Percentiles rank a stretch among this genome's conserved stretches.
Conservation (phyloP, 2,888 invertebrate species). For the Emmelina monodactyla region DNA sequence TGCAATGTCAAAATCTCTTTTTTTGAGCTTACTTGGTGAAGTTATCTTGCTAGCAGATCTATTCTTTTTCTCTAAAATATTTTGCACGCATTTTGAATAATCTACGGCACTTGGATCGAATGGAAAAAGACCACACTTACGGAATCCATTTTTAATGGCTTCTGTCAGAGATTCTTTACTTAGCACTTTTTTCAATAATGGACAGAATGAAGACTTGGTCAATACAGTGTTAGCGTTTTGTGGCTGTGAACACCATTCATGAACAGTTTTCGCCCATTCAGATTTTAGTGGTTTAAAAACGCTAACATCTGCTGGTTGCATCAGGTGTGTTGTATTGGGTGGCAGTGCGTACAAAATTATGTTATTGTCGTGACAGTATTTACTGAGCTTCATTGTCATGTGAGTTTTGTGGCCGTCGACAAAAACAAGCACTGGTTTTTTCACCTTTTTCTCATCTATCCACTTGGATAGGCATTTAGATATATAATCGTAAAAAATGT, state of each 20-base stretch:
- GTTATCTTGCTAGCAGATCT: slow-evolving; percentile 1
- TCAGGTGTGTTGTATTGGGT: slow-evolving; percentile 13
- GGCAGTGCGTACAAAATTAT: slow-evolving; percentile 12
- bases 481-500: slow-evolving; percentile 13
- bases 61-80: background rate
- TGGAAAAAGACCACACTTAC: slow-evolving; percentile 1
- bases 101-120: background rate
- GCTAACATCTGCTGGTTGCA: slow-evolving; percentile 14
- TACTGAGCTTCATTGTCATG: slow-evolving; percentile 7
- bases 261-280: slow-evolving; percentile 7
- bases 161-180: background rate
- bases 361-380: slow-evolving; percentile 8
- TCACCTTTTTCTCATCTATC: slow-evolving; percentile 7
- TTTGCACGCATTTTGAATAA: slow-evolving; percentile 1
- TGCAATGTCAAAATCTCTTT: slow-evolving; percentile 2
- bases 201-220: slow-evolving; percentile 9
- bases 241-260: slow-evolving; percentile 4
- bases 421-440: slow-evolving; percentile 11
- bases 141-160: background rate
- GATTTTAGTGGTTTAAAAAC: slow-evolving; percentile 10
- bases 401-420: slow-evolving; percentile 14
- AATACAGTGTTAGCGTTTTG: slow-evolving; percentile 5
- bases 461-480: slow-evolving; percentile 8
- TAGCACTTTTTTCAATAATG: slow-evolving; percentile 1
- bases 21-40: slow-evolving; percentile 1